Base-by-base conservation (phyloP, 2,797 vertebrate genomes). In the Acropternis orthonyx region DNA sequence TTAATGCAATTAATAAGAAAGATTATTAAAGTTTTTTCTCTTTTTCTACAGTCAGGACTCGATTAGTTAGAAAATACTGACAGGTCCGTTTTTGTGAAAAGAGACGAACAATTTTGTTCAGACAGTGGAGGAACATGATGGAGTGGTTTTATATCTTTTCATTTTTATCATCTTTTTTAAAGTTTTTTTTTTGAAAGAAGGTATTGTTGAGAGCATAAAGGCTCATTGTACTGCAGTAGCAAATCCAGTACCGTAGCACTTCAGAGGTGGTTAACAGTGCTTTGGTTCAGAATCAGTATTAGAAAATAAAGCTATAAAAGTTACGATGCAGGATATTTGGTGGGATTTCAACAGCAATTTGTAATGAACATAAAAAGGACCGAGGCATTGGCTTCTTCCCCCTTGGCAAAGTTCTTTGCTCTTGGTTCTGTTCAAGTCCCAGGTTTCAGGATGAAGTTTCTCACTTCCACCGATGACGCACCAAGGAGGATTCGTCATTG, bases 401-500 rank as follows among this genome's bases (percentile, higher is more conserved):
- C 78, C 87, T 77, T 77, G 71, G 89, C 73, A 63, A 85, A 68
- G 77, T 68, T 52, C 52, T 49, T 44, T 46, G 56, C 24, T 74
- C 39, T 46, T 56, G 32, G 61, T 89, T 68, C n/a, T 22, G 28
- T 27, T 59, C 21, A 24, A 84, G 91, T 55, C 78, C 72, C 58
- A 36, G 78, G 34, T 59, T 44, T 58, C 20, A 48, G 0, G 12
- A 51, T 2, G 5, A 8, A 6, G 66, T 43, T 71, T 44, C 71
- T 99, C 98, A 99, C 83, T 99, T 99, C 98, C 99, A 99, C 43
- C 99, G 98, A 89, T 99, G 98, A 36, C 98, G 98, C 51, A 99
- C 99, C 20, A 99, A 98, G 1, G 99, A 99, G 23, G 99, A 99
- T 96, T 99, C 99, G 2, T 99, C 99, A 0, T 98, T 99, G 82